A percentile compares a stretch with the other conserved stretches of the same genome.
phyloP scores from a whole-genome alignment of 2,113 vertebrate genomes.

The Shinisaurus crocodilurus region DNA sequence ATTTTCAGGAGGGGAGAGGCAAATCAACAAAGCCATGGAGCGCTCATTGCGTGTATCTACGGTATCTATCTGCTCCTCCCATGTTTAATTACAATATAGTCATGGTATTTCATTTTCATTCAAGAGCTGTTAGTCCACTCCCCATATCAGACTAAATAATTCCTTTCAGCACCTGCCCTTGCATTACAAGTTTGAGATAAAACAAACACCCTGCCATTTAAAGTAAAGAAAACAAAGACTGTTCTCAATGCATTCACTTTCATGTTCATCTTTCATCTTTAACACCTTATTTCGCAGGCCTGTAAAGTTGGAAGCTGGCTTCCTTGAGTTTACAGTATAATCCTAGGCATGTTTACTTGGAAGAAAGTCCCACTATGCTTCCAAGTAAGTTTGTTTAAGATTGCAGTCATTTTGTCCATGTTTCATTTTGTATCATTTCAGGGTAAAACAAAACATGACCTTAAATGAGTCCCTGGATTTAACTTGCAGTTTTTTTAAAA shows the following conservation, averaged over 20 bases:
- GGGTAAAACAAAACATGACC: neutral
- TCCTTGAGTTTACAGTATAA: neutral
- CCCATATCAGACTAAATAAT: neutral
- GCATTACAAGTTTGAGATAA: neutral
- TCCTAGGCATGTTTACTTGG: neutral
- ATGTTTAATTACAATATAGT: neutral
- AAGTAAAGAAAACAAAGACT: neutral
- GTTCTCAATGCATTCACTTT: neutral
- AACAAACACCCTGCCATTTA: neutral
- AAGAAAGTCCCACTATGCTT: neutral
- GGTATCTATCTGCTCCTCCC: neutral
- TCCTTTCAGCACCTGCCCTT: neutral
- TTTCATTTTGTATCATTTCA: neutral
- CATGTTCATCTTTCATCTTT: neutral
- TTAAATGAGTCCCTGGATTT: neutral
- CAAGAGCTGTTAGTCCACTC: neutral
- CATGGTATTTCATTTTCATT: neutral
- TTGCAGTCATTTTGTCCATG: neutral
- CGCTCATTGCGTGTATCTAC: neutral
- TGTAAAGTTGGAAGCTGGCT: neutral
- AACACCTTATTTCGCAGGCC: neutral
- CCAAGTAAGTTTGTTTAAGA: neutral
- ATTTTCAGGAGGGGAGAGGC: neutral
- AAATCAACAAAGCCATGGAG: neutral
- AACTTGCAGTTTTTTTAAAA: neutral